Percentiles rank a stretch among this genome's conserved stretches.
phyloP scores from a whole-genome alignment of 2,888 invertebrate species.

The Pardosa pseudoannulata region DNA sequence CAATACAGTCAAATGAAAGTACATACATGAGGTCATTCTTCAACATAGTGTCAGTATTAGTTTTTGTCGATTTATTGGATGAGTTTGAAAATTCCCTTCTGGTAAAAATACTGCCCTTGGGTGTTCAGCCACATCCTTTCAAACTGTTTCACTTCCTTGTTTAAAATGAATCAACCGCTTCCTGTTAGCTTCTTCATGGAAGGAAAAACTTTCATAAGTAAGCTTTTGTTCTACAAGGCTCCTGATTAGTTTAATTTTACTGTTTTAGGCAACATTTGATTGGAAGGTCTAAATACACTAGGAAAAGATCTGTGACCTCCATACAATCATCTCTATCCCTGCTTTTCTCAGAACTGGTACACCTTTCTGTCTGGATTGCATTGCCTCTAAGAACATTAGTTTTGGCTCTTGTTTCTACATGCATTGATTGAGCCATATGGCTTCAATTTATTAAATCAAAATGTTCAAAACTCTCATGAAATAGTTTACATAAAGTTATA shows the following conservation, averaged over 20 bases:
- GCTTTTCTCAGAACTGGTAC: not conserved
- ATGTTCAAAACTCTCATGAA: not conserved
- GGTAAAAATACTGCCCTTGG: too few relatives aligned
- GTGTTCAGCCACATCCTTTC: too few relatives aligned
- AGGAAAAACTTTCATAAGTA: too few relatives aligned
- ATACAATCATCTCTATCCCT: slow-evolving; percentile 16
- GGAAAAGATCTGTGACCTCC: slow-evolving; percentile 2
- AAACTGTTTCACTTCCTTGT: too few relatives aligned
- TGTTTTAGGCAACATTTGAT: not conserved
- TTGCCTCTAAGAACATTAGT: slow-evolving; percentile 1
- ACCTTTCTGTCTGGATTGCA: slow-evolving; percentile 17
- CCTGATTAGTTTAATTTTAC: slow-evolving; percentile 10
- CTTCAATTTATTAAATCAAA: not conserved
- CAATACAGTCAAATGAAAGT: too few relatives aligned
- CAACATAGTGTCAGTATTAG: too few relatives aligned
- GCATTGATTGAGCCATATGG: not conserved
- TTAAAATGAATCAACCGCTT: too few relatives aligned
- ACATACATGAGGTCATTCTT: too few relatives aligned
- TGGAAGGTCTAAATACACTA: not conserved
- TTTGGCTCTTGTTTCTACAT: not conserved
- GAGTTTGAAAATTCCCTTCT: too few relatives aligned
- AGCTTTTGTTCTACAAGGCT: not conserved
- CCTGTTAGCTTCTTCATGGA: too few relatives aligned
- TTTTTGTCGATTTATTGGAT: too few relatives aligned
- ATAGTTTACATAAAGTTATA: slow-evolving; percentile 9